phyloP scores from a whole-genome alignment of 1,140 invertebrate genomes.

The Nymphalis io region DNA sequence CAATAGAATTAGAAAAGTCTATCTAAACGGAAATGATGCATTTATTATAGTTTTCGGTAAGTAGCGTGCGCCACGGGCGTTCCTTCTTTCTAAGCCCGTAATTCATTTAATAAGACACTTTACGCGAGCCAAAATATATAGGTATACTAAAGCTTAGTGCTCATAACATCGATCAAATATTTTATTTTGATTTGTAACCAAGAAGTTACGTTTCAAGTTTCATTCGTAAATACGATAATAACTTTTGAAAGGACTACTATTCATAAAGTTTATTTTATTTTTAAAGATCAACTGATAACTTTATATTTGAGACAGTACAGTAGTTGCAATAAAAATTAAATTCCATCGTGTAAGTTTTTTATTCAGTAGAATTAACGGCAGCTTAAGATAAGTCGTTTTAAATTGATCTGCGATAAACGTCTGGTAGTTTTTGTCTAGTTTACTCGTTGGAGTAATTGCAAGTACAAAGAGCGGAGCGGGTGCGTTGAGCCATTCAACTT shows the following conservation, averaged over 20 bases:
- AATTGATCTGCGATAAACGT: slow-evolving; percentile 61
- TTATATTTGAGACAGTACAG: slow-evolving; percentile 36
- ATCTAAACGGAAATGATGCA: slow-evolving; percentile 69
- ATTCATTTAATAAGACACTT: slow-evolving; percentile 70
- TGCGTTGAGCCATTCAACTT: slow-evolving; percentile 24
- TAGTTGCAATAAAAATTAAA: slow-evolving; percentile 33
- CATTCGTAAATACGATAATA: slow-evolving; percentile 15
- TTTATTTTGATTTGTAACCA: slow-evolving; percentile 66
- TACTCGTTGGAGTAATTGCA: slow-evolving; percentile 41
- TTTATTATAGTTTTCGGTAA: slow-evolving; percentile 63
- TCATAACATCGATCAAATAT: slow-evolving; percentile 57
- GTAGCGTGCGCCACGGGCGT: slow-evolving; percentile 61
- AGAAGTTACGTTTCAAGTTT: slow-evolving; percentile 14
- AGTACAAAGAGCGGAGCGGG: slow-evolving; percentile 33
- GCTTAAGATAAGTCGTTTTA: slow-evolving; percentile 58
- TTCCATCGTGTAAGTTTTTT: slow-evolving; percentile 33
- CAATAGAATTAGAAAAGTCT: slow-evolving; percentile 66
- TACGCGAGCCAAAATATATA: slow-evolving; percentile 56
- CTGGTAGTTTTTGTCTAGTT: slow-evolving; percentile 48
- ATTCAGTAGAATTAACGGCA: slow-evolving; percentile 40
- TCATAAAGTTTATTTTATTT: slow-evolving; percentile 14
- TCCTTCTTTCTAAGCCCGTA: slow-evolving; percentile 65
- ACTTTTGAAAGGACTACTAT: slow-evolving; percentile 24
- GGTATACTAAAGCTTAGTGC: slow-evolving; percentile 52
- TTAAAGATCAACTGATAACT: slow-evolving; percentile 30